Conservation (phyloP, 2,888 invertebrate species). For the Icerya purchasi region DNA sequence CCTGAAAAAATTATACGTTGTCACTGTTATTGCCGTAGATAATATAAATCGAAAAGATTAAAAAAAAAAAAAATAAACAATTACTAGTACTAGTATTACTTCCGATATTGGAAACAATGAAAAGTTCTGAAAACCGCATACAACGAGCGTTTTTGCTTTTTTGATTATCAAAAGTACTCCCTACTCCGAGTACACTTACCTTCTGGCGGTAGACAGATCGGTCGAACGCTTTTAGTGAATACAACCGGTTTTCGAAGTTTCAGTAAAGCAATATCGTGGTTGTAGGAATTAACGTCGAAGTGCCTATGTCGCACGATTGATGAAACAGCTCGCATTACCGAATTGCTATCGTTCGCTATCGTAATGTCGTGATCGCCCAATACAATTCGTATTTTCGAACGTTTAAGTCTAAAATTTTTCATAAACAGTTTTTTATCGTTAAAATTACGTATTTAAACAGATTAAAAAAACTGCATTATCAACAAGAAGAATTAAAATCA, state of each 20-base stretch:
- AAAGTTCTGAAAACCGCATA: no score
- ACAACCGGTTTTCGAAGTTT: conserved; percentile 52
- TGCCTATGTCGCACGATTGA: conserved; percentile 56
- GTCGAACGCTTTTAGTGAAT: conserved; percentile 51
- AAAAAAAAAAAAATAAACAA: not conserved
- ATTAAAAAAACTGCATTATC: no score
- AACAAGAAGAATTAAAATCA: no score
- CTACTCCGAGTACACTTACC: conserved; percentile 36
- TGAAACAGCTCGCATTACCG: conserved; percentile 61
- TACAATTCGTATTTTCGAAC: conserved; percentile 59
- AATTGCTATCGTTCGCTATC: conserved; percentile 52
- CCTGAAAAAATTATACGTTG: conserved; percentile 13
- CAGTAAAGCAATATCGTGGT: conserved; percentile 64
- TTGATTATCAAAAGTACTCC: no score
- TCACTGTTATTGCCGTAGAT: not conserved
- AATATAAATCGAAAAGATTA: not conserved
- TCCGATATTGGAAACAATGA: not conserved
- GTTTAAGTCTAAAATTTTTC: conserved; percentile 40
- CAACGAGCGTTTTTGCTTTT: no score
- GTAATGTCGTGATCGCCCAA: conserved; percentile 70
- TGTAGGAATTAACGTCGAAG: conserved; percentile 66
- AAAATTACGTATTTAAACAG: no score
- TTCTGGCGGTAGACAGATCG: conserved; percentile 52
- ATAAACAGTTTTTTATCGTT: no score
- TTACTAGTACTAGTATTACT: not conserved